Conservation (phyloP, 2,797 vertebrate species). For the Malacoctenus gilli region DNA sequence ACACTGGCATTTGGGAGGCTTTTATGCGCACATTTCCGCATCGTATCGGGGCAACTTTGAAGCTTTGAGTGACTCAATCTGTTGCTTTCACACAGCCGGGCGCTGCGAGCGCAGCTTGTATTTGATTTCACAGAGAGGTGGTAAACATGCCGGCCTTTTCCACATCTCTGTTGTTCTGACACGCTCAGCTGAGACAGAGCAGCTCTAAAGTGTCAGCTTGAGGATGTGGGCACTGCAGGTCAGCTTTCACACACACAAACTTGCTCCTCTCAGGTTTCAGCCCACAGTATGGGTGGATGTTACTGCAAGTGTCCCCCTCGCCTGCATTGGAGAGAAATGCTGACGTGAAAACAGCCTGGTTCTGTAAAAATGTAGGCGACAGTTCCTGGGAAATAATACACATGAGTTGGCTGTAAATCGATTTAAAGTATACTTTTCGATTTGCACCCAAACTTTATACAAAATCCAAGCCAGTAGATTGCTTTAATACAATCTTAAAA, state of each 20-base stretch:
- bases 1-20: conserved; percentile 3
- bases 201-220: conserved; percentile 76
- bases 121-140: conserved; percentile 82
- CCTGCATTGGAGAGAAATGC: conserved; percentile 24
- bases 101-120: conserved; percentile 70
- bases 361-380: conserved; percentile 5
- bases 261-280: conserved; percentile 67
- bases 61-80: conserved; percentile 68
- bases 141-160: conserved; percentile 81
- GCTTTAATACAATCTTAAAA: too few relatives aligned
- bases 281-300: conserved; percentile 64
- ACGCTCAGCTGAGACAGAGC: conserved; percentile 76
- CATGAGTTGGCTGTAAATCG: too few relatives aligned
- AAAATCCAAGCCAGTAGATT: too few relatives aligned
- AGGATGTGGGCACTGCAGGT: conserved; percentile 77
- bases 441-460: too few relatives aligned
- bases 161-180: conserved; percentile 77
- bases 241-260: conserved; percentile 77
- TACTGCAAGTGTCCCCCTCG: conserved; percentile 52
- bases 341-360: neutral
- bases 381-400: too few relatives aligned
- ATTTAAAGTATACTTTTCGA: too few relatives aligned
- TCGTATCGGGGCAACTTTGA: conserved; percentile 48
- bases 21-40: conserved; percentile 9
- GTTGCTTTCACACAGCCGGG: conserved; percentile 59